Evolutionary conservation across 2,797 vertebrate genomes (phyloP).

Genomic region (Anguilla obscura): DNA sequence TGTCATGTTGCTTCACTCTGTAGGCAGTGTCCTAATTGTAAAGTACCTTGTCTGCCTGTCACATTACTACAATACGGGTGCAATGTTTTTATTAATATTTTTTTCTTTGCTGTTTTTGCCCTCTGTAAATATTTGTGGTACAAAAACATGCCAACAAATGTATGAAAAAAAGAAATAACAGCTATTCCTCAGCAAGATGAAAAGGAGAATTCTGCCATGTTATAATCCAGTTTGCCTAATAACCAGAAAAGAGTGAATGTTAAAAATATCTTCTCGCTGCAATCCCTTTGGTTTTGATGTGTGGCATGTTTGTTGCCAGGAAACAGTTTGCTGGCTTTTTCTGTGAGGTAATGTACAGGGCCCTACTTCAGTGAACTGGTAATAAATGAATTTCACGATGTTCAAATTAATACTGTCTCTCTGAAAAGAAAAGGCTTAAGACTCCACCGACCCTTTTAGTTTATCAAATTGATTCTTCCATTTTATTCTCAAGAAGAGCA

Average conservation of each 20-base stretch:
- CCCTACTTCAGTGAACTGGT: constrained; percentile 2
- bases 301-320: constrained; percentile 32
- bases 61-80: background rate
- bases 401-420: background rate
- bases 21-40: background rate
- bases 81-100: too few relatives aligned
- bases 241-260: constrained; percentile 22
- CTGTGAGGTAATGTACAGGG: constrained; percentile 7
- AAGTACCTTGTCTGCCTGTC: background rate
- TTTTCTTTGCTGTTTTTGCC: background rate
- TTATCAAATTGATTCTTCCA: background rate
- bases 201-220: constrained; percentile 1
- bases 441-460: background rate
- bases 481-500: background rate
- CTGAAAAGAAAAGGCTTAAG: constrained; percentile 1
- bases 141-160: background rate
- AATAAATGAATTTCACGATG: constrained; percentile 21
- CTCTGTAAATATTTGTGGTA: background rate
- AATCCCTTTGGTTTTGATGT: constrained; percentile 20
- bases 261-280: constrained; percentile 23
- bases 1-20: background rate
- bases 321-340: constrained; percentile 28
- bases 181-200: background rate
- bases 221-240: constrained; percentile 17
- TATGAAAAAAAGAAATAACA: background rate